Base-by-base conservation (phyloP, 1,140 invertebrate species). In the Cyrtorhinus lividipennis region DNA sequence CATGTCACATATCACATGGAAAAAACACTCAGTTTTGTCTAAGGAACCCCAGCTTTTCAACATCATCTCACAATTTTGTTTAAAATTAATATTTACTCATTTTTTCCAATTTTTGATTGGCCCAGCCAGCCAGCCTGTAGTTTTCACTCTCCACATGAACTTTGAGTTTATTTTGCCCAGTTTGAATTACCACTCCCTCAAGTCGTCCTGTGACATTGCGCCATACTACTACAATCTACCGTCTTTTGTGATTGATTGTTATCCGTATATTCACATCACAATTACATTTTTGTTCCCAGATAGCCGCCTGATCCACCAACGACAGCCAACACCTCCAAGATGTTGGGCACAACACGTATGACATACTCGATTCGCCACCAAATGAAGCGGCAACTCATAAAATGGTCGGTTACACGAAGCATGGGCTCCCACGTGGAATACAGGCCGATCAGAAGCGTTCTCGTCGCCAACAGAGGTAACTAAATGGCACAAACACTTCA, bases 381-480 rank as follows among this genome's bases (percentile, higher is more conserved):
- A 56, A 65, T 65, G 30, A 68, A 66, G 45, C 65, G 62, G 23
- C 66, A 66, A 20, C 65, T 68, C 24, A 66, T 69, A 15, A 48
- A 46, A 22, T 64, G 67, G 48, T 66, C 67, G 1, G 20, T 68
- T 24, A 62, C 64, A 2, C 61, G 65, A 24, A 26, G 58, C 24
- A 65, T 64, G 44, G 65, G 64, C 18, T 27, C 64, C 1, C 75
- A 81, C 63, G 78, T 88, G 15, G 84, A 91, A 72, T 93, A 89
- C 76, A 87, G 84, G 68, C 90, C 90, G 8, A 96, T 97, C 66
- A 83, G 92, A 63, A 95, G 90, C 69, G 85, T 98, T 22, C 76
- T 97, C 48, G 92, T 95, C 1, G 92, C 93, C 13, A 97, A 98
- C 73, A 80, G 93, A 80, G 94, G 85, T 86, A 71, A 69, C 67